These are phyloP conservation scores for Pseudococcus longispinus DNA, from an alignment of 2,888 invertebrate genomes.

Conservation along the genomic window DNA sequence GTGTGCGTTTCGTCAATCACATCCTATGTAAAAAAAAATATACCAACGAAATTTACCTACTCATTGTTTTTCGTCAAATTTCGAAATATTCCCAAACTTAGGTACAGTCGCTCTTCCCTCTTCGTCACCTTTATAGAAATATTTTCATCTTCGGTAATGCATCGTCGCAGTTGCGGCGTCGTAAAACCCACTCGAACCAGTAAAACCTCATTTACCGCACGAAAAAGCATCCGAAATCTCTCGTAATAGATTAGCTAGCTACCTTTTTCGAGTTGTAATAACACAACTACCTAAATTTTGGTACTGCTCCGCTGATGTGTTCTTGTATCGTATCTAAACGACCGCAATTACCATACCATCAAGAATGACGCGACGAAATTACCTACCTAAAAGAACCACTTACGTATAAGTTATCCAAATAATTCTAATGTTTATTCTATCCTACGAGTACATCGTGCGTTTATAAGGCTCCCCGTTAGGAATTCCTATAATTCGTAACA, in stretches of 20 bases:
- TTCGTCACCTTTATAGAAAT: background rate
- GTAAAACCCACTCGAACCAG: background rate
- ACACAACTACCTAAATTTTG: background rate
- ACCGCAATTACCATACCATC: conserved; percentile 24
- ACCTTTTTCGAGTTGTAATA: background rate
- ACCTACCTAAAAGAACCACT: background rate
- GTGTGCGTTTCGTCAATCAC: too few relatives aligned
- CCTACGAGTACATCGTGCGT: background rate
- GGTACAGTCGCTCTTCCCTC: too few relatives aligned
- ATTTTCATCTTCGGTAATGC: background rate
- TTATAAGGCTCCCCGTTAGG: background rate
- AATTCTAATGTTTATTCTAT: conserved; percentile 20
- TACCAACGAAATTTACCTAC: background rate
- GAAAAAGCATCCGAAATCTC: background rate
- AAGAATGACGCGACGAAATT: background rate
- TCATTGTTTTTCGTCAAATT: background rate
- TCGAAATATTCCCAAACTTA: too few relatives aligned
- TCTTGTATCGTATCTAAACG: background rate
- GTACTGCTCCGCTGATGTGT: background rate
- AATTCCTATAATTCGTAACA: background rate
- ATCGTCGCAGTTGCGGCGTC: too few relatives aligned
- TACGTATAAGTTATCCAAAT: conserved; percentile 1
- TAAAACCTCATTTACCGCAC: background rate
- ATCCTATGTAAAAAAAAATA: too few relatives aligned
- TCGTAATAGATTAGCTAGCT: background rate